Evolutionary conservation across 2,113 vertebrate species (phyloP), one percentile per base, ranked within the genome.

Genomic region (Hemichromis elongatus): DNA sequence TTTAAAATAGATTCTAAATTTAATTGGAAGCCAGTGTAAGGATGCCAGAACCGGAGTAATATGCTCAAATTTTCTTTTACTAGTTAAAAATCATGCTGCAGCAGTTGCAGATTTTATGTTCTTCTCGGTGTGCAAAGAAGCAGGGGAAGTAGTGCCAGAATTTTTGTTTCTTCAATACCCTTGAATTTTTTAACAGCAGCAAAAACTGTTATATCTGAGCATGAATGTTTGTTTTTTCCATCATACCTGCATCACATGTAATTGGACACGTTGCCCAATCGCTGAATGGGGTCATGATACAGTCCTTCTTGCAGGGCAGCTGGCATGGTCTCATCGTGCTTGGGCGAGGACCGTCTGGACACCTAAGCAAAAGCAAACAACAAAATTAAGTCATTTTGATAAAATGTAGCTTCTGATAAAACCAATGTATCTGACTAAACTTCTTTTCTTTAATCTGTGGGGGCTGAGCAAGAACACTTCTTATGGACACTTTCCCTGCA

Each of bases 281-380:
- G 79, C 98, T 98, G 88, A 97, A 99, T 0, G 97, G 97, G 2
- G 97, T 99, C 79, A 98, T 91, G 11, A 98, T 96, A 35, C 99
- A 99, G 91, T 99, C 98, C 73, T 97, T 98, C 90, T 97, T 97
- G 80, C 99, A 99, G 53, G 97, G 97, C 87, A 99, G 96, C 81
- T 97, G 95, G 89, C 99, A 99, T 0, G 97, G 96, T 45, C 97
- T 95, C 91, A 99, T 96, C 0, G 98, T 97, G 93, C 96, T 97
- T 79, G 99, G 98, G 12, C 98, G 97, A 56, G 98, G 97, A 59
- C 94, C 97, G 84, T 99, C 98, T 77, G 98, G 98, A 93, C 99
- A 99, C 88, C 99, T 94, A 59, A 52, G 61, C 6, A 7, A 78
- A 83, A 33, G 85, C 14, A 75, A 50, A n/a, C n/a, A n/a, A n/a